Base-by-base conservation (phyloP, 2,113 vertebrate species). In the Seriola dumerili region DNA sequence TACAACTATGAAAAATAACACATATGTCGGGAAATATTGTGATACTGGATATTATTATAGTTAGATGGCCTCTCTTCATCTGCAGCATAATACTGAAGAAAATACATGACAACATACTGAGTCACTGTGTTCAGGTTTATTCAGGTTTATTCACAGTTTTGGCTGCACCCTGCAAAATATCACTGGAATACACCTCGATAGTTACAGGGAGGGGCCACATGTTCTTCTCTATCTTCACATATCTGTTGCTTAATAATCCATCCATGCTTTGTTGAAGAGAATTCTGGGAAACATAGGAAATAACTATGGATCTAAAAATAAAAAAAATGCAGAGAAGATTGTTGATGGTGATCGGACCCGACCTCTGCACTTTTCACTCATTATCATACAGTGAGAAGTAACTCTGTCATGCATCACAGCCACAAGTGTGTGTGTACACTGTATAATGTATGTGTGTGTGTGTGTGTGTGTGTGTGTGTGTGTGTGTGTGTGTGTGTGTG, bases 301-400 rank as follows among this genome's bases (percentile, higher is more conserved):
- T 6, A 29, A 46, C 4, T 8, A 14, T 3, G 19, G 19, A 54
- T n/a, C 1, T 55, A 21, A 55, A 23, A 57, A 12, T 23, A 12
- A 23, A 57, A 1, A 54, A 23, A 64, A 75, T 8, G 10, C 48
- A 52, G 6, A 63, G 13, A 64, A 3, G 9, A 25, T 36, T 7
- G 23, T 17, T 36, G 40, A 36, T 10, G 3, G 5, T 50, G 13
- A 29, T 29, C 42, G 40, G 40, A 72, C 11, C 73, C n/a, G 29
- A 66, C 48, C 61, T 66, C 81, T 50, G n/a, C 13, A 58, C 52
- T 21, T 34, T 42, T 21, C n/a, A 70, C 70, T 73, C 19, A 67
- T 69, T 63, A 48, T 64, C 16, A 58, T 48, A 50, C 25, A 48
- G 16, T 16, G 19, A 66, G 46, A 50, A 4, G 44, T 8, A 17